Conservation (phyloP, 2,888 invertebrate species). For the Terebella lapidaria region DNA sequence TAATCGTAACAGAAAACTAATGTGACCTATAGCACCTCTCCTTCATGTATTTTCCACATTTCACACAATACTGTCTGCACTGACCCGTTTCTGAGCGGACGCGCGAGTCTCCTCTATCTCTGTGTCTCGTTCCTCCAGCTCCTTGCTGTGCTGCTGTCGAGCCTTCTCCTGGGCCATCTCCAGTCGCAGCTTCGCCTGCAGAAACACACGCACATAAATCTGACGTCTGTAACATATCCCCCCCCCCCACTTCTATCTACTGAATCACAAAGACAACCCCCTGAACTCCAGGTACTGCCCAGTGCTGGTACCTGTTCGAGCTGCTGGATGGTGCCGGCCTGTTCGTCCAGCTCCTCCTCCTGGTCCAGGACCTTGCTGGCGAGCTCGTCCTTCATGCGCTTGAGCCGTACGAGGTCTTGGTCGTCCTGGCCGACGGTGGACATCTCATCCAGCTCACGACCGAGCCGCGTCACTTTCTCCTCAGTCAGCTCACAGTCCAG, state of each 20-base stretch:
- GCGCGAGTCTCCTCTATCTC: constrained; percentile 88
- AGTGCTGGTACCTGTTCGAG: constrained; percentile 82
- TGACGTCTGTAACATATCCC: too few relatives aligned
- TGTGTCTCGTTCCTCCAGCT: constrained; percentile 84
- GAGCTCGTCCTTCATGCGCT: constrained; percentile 79
- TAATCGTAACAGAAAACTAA: too few relatives aligned
- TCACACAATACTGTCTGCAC: background rate
- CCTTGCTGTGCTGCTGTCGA: constrained; percentile 83
- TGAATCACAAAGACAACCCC: background rate
- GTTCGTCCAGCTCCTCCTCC: constrained; percentile 92
- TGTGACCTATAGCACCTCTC: too few relatives aligned
- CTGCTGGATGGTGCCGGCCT: constrained; percentile 84
- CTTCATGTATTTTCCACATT: too few relatives aligned
- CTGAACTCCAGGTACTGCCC: background rate
- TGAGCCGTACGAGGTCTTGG: constrained; percentile 54
- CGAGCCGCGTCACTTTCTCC: constrained; percentile 73
- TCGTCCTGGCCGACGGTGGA: constrained; percentile 62
- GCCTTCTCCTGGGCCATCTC: constrained; percentile 92
- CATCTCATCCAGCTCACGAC: constrained; percentile 80
- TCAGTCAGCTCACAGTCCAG: constrained; percentile 84
- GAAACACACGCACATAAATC: background rate
- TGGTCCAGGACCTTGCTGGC: constrained; percentile 71
- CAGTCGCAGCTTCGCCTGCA: constrained; percentile 74
- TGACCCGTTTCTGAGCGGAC: constrained; percentile 78
- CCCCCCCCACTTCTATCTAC: too few relatives aligned